Conservation (phyloP, 2,797 vertebrate species). For the Cyclopterus lumpus region DNA sequence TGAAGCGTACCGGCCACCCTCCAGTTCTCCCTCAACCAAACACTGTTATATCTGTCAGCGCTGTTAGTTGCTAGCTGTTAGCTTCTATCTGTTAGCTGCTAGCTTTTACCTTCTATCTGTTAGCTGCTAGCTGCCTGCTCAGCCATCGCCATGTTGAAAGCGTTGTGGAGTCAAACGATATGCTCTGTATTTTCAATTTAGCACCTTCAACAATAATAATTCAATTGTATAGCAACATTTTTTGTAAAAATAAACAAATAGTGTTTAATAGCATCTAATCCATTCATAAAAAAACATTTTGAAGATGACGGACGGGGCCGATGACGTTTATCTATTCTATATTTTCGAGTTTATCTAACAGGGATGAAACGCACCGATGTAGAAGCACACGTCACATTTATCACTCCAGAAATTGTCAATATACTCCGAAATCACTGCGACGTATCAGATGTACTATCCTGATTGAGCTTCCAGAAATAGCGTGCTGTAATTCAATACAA, state of each 20-base stretch:
- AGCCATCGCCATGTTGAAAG: neutral
- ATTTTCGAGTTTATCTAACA: neutral
- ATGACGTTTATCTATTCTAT: neutral
- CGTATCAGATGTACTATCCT: conserved; percentile 52
- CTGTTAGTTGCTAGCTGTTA: neutral
- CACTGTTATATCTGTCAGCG: neutral
- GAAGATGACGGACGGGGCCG: neutral
- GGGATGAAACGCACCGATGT: neutral
- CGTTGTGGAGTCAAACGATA: neutral
- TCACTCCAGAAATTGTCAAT: conserved; percentile 32
- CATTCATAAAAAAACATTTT: neutral
- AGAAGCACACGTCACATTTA: conserved; percentile 14
- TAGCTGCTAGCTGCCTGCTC: neutral
- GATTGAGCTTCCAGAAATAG: conserved; percentile 54
- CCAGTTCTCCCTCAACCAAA: neutral
- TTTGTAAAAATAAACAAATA: no score
- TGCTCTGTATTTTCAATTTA: neutral
- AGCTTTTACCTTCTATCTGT: neutral
- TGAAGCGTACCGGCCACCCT: neutral
- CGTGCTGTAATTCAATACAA: conserved; percentile 46
- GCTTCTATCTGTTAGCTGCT: neutral
- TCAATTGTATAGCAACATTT: neutral
- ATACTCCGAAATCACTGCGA: conserved; percentile 31
- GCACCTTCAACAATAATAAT: neutral
- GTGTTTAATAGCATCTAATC: neutral